Evolutionary conservation across 2,113 vertebrate genomes (phyloP).

Genomic region (Bubalus kerabau): DNA sequence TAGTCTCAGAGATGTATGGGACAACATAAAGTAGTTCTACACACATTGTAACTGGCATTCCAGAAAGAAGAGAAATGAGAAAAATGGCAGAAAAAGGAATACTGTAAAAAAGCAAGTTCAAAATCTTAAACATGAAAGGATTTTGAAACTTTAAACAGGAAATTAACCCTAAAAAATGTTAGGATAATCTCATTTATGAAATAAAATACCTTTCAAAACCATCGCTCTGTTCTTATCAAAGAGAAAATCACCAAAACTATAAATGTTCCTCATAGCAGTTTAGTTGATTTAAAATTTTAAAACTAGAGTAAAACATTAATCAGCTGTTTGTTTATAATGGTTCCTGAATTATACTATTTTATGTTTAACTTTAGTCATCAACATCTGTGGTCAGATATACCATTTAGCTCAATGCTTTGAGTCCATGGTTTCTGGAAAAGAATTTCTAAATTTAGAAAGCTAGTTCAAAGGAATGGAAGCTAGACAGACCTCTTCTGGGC

Average conservation of each 20-base stretch:
- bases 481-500: not conserved
- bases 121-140: not conserved
- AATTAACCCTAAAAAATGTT: not conserved
- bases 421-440: not conserved
- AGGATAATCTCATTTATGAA: not conserved
- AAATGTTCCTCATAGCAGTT: not conserved
- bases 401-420: not conserved
- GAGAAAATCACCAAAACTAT: not conserved
- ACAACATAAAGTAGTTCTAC: not conserved
- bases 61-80: not conserved
- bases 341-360: not conserved
- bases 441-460: conserved; percentile 6
- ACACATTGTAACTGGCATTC: not conserved
- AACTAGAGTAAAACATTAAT: not conserved
- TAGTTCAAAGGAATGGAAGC: not conserved
- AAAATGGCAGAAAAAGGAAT: not conserved
- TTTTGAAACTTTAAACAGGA: not conserved
- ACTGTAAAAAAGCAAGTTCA: conserved; percentile 9
- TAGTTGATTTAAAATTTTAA: not conserved
- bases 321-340: not conserved
- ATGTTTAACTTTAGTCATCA: not conserved
- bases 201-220: not conserved
- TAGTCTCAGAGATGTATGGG: not conserved
- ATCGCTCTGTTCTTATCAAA: not conserved
- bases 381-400: not conserved